These are phyloP conservation scores for Drosophila albomicans DNA, from an alignment of 1,140 invertebrate genomes.

Conservation along the genomic window DNA sequence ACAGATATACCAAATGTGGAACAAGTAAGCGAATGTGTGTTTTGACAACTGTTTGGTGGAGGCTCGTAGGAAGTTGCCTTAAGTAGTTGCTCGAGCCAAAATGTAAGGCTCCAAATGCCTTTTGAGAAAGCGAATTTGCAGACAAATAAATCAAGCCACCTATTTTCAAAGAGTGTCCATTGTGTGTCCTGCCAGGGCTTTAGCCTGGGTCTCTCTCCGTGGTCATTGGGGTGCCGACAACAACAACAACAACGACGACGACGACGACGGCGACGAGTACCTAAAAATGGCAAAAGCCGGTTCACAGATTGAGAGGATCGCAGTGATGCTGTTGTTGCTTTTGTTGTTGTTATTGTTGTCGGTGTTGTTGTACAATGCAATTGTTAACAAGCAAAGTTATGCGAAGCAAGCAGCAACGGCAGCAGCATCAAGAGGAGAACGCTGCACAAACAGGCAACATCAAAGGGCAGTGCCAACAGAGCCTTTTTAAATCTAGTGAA, in stretches of 20 bases:
- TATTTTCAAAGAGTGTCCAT: conserved; percentile 80
- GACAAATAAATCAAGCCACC: conserved; percentile 84
- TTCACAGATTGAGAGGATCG: conserved; percentile 75
- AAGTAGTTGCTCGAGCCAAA: conserved; percentile 55
- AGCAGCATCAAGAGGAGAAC: conserved; percentile 52
- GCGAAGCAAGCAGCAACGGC: conserved; percentile 58
- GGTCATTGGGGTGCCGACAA: conserved; percentile 69
- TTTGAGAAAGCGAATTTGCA: conserved; percentile 83
- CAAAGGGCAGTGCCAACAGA: conserved; percentile 63
- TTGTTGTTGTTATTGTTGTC: conserved; percentile 43
- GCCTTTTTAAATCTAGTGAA: conserved; percentile 59
- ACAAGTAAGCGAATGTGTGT: conserved; percentile 48
- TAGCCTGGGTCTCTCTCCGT: conserved; percentile 4
- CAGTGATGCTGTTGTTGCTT: conserved; percentile 26
- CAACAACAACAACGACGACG: conserved; percentile 35
- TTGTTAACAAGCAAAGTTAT: conserved; percentile 84
- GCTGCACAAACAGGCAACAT: conserved; percentile 59
- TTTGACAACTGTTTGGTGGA: conserved; percentile 46
- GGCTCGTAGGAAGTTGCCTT: conserved; percentile 44
- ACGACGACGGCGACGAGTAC: conserved; percentile 51
- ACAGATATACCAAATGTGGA: conserved; percentile 38
- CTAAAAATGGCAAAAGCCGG: conserved; percentile 77
- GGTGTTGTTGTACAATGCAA: conserved; percentile 74
- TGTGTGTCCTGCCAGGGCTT: conserved; percentile 49
- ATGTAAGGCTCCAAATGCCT: conserved; percentile 68